phyloP scores from a whole-genome alignment of 2,888 invertebrate genomes.

The Cryptocephalus primarius region DNA sequence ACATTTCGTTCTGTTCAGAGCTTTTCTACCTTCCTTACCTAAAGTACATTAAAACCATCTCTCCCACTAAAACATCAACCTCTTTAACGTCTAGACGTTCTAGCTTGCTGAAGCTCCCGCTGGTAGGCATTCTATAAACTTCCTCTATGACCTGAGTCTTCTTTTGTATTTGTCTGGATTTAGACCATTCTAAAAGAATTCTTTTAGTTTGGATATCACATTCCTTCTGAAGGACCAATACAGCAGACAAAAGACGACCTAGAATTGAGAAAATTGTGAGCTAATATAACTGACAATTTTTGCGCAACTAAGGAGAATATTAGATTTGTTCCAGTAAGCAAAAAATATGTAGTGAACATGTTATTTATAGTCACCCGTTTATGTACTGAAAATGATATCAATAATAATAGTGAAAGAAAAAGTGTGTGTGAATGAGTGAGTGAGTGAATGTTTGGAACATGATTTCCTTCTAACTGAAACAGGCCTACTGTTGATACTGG shows the following conservation, averaged over 20 bases:
- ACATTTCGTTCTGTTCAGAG: constrained; percentile 69
- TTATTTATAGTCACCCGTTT: too few relatives aligned
- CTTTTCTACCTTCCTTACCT: constrained; percentile 79
- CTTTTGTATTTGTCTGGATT: constrained; percentile 51
- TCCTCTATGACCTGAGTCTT: constrained; percentile 55
- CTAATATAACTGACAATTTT: too few relatives aligned
- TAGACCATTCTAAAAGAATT: constrained; percentile 63
- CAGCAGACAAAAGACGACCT: constrained; percentile 55
- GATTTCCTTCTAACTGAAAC: too few relatives aligned
- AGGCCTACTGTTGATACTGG: too few relatives aligned
- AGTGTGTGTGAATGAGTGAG: too few relatives aligned
- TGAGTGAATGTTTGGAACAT: too few relatives aligned
- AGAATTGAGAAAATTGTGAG: too few relatives aligned
- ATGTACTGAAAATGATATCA: too few relatives aligned
- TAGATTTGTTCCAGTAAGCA: too few relatives aligned
- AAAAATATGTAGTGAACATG: too few relatives aligned
- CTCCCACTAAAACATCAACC: constrained; percentile 77
- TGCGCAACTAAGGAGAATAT: too few relatives aligned
- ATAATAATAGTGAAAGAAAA: too few relatives aligned
- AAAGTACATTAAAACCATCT: constrained; percentile 85
- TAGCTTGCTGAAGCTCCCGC: constrained; percentile 33
- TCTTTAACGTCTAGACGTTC: constrained; percentile 69
- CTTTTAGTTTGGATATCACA: constrained; percentile 57
- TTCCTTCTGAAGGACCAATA: constrained; percentile 63
- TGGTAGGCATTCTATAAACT: constrained; percentile 37